Evolutionary conservation across 2,113 vertebrate genomes (phyloP).

Genomic region (Tragelaphus strepsiceros): DNA sequence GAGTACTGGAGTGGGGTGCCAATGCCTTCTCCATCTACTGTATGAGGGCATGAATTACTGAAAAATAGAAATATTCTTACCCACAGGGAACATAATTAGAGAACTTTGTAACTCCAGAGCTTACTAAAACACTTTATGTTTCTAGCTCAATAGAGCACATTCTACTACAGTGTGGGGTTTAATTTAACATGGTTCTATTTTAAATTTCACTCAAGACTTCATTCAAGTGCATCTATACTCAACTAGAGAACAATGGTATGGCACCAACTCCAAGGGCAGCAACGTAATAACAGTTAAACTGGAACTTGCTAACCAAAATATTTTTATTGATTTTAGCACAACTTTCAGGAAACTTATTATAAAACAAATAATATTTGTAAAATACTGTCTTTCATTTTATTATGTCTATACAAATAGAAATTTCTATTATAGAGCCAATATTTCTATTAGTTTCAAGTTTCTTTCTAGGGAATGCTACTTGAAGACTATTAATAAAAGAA

Average conservation of each 20-base stretch:
- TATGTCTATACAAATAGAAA: background rate
- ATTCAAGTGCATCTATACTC: background rate
- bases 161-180: background rate
- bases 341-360: constrained; percentile 1
- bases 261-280: background rate
- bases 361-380: background rate
- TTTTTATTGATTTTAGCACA: background rate
- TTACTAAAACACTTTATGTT: background rate
- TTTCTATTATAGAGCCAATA: background rate
- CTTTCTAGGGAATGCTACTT: background rate
- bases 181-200: background rate
- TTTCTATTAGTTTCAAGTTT: background rate
- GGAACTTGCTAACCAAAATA: background rate
- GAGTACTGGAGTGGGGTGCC: background rate
- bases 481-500: constrained; percentile 2
- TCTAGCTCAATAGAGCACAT: background rate
- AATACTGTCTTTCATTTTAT: background rate
- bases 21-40: background rate
- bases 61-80: background rate
- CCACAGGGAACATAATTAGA: background rate
- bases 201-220: background rate
- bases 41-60: background rate
- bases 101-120: background rate
- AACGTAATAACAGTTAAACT: background rate
- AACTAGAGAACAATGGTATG: background rate